Percentiles rank a stretch among this genome's conserved stretches.
Conservation (phyloP, 2,797 vertebrate species). For the Lemur catta region DNA sequence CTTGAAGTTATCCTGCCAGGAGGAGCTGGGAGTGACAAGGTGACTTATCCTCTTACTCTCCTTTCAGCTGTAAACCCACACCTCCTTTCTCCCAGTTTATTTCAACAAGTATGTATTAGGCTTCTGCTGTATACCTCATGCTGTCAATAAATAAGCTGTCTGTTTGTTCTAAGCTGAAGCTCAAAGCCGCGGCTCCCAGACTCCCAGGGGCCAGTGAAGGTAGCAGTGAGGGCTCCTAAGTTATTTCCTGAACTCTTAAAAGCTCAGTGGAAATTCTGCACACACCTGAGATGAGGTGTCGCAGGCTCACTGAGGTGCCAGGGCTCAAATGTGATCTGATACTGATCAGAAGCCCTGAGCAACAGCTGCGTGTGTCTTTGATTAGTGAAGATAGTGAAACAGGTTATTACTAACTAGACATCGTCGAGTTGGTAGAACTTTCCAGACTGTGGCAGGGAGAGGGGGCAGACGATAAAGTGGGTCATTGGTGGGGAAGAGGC, state of each 20-base stretch:
- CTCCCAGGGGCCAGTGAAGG: not conserved
- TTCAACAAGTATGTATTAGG: not conserved
- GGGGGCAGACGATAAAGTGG: not conserved
- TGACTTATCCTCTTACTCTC: not conserved
- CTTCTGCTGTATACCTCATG: not conserved
- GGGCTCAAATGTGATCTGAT: not conserved
- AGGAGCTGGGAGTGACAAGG: not conserved
- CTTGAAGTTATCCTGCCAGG: constrained; percentile 32
- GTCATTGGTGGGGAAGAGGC: accelerated
- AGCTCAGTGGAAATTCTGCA: not conserved
- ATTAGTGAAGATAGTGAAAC: not conserved
- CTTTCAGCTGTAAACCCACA: not conserved
- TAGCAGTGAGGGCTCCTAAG: not conserved
- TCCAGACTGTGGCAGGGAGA: not conserved
- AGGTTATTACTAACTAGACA: not conserved
- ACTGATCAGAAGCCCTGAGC: not conserved
- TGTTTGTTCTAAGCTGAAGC: not conserved
- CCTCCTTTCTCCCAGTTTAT: not conserved
- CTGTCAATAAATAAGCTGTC: not conserved
- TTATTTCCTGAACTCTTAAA: not conserved
- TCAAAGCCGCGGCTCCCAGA: not conserved
- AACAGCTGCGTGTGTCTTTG: accelerated
- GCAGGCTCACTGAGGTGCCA: not conserved
- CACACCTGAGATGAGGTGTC: not conserved
- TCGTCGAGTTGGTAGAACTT: not conserved